Evolutionary conservation across 2,888 invertebrate species (phyloP), one percentile per base, ranked within the genome.

Genomic region (Eupsilia transversa): DNA sequence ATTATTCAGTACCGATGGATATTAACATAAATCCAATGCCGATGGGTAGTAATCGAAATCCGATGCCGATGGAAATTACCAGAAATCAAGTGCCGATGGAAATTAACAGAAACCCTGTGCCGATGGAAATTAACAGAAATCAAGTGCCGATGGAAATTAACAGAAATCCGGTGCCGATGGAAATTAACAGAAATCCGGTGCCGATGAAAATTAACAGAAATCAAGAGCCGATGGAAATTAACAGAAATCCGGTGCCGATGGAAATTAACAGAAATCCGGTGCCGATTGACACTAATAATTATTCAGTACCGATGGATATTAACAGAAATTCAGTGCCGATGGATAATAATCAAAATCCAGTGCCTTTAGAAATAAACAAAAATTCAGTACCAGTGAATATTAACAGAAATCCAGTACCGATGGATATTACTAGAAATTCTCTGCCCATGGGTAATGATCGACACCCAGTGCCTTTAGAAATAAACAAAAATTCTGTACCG

Each of bases 401-500:
- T 0, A 61, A 41, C 3, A 1, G 6, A 41, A 35, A 33, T 71
- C 12, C 14, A 0, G 9, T 1, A 2, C 9, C 2, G 0, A 14
- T 17, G 17, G 6, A 20, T 4, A 12, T 6, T 0, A 41, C 17
- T 1, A 1, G 5, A 52, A 27, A 41, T 71, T 2, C 12, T 0
- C 9, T 2, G 7, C 12, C 2, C 0, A 3, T 41, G 3, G 10
- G 6, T 2, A n/a, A 14, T 0, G 43, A 35, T 30, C 3, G 20
- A 54, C 54, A 52, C 33, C 17, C 5, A 0, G 2, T 7, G 2
- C 30, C 12, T 1, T 3, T 46, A 14, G 27, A 23, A 3, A 30
- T 30, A 5, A 43, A 33, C 12, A 20, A 9, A 17, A 65, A 65
- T 41, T 3, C 52, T 4, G 10, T 33, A 2, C 52, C n/a, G 3